A percentile compares a stretch with the other conserved stretches of the same genome.
These are phyloP conservation scores for Hylia prasina DNA, from an alignment of 2,113 vertebrate genomes.

Conservation along the genomic window DNA sequence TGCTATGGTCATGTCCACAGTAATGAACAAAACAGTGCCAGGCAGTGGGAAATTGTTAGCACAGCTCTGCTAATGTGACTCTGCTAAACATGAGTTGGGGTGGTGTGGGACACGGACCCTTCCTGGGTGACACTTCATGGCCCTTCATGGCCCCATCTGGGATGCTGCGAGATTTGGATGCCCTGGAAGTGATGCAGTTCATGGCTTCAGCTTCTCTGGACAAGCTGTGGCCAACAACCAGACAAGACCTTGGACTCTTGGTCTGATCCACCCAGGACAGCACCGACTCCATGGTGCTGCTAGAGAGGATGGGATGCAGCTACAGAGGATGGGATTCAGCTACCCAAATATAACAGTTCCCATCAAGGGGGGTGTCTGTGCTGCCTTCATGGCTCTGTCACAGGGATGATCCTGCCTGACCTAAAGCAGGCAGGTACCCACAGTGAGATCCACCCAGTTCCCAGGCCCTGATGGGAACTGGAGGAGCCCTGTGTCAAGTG, in stretches of 20 bases:
- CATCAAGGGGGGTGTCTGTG: neutral
- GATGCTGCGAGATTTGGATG: neutral
- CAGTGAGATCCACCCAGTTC: neutral
- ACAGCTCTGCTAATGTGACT: neutral
- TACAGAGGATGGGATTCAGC: neutral
- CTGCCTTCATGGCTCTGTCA: neutral
- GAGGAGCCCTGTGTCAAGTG: neutral
- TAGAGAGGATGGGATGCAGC: neutral
- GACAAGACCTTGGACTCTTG: neutral
- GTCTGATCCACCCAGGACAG: neutral
- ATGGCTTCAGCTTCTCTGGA: neutral
- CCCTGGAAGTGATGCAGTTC: neutral
- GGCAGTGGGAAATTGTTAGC: neutral
- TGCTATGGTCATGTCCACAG: neutral
- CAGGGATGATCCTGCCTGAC: neutral
- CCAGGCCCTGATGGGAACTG: fast-evolving
- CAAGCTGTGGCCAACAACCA: neutral
- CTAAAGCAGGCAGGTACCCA: neutral
- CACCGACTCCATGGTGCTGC: neutral
- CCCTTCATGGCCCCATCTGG: neutral
- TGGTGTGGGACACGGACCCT: neutral
- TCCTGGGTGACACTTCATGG: fast-evolving
- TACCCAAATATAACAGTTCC: neutral
- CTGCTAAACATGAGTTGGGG: neutral
- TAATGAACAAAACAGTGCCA: neutral